phyloP scores from a whole-genome alignment of 2,888 invertebrate species.

The Operophtera brumata region DNA sequence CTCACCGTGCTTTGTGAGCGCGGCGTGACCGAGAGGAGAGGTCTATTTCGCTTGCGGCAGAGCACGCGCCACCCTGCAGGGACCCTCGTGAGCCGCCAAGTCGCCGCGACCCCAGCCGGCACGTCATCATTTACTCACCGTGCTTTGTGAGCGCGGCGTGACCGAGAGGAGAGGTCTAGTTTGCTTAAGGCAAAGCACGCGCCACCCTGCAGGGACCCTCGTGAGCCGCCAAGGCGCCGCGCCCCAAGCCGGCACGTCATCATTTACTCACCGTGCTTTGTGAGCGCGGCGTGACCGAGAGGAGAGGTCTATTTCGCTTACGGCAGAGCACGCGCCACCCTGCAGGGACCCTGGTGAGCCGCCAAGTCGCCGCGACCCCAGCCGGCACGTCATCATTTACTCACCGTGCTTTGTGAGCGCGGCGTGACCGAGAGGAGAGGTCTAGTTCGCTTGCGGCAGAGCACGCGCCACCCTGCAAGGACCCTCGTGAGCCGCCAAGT shows the following conservation, averaged over 20 bases:
- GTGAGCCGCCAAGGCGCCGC: constrained; percentile 81
- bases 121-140: constrained; percentile 57
- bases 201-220: constrained; percentile 78
- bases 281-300: constrained; percentile 85
- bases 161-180: constrained; percentile 87
- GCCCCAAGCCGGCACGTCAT: too few species aligned
- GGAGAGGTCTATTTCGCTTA: constrained; percentile 89
- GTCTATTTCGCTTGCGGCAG: constrained; percentile 88
- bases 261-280: constrained; percentile 66
- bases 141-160: constrained; percentile 82
- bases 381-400: too few species aligned
- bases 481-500: constrained; percentile 80
- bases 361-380: constrained; percentile 84
- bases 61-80: constrained; percentile 80
- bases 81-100: constrained; percentile 80
- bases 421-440: constrained; percentile 85
- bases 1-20: constrained; percentile 80
- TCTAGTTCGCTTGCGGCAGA: constrained; percentile 88
- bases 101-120: constrained; percentile 86
- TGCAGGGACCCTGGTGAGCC: constrained; percentile 79
- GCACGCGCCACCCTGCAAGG: constrained; percentile 80
- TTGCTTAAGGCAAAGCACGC: constrained; percentile 86
- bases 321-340: constrained; percentile 82
- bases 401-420: constrained; percentile 81
- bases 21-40: constrained; percentile 86